Evolutionary conservation across 1,140 invertebrate species (phyloP).

Genomic region (Drosophila repleta): DNA sequence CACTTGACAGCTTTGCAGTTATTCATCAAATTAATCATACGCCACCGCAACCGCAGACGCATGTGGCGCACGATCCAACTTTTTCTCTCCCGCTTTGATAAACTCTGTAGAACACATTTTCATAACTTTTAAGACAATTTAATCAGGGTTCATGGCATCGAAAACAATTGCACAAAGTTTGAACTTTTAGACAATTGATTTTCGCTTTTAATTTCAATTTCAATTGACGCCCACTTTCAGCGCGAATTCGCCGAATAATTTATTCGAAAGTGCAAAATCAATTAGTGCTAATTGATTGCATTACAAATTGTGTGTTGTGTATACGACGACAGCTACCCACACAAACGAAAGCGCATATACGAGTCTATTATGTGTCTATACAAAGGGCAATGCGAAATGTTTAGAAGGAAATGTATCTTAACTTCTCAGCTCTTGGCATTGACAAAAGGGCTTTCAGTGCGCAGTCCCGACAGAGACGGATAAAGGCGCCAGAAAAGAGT

Average conservation of each 20-base stretch:
- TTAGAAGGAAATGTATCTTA: too few relatives aligned
- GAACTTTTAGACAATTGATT: neutral
- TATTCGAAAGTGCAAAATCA: conserved; percentile 65
- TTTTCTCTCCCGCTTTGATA: neutral
- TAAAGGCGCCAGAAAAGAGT: too few relatives aligned
- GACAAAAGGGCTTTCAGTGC: too few relatives aligned
- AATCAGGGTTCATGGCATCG: neutral
- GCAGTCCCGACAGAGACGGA: too few relatives aligned
- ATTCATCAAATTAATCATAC: conserved; percentile 69
- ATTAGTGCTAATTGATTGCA: conserved; percentile 70
- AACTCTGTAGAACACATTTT: neutral
- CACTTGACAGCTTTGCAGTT: conserved; percentile 11
- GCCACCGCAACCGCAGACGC: conserved; percentile 41
- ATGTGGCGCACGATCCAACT: conserved; percentile 35
- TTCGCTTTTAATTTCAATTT: conserved; percentile 22
- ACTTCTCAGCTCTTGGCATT: too few relatives aligned
- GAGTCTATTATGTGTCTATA: neutral
- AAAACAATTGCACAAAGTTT: conserved; percentile 17
- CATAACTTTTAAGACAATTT: neutral
- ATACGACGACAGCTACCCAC: conserved; percentile 5
- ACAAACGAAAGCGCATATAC: conserved; percentile 27
- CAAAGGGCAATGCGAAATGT: neutral
- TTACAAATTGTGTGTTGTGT: conserved; percentile 49
- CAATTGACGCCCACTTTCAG: conserved; percentile 45
- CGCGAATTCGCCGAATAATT: conserved; percentile 41